Conservation (phyloP, 92 coral and sea anemone species). For the Epizoanthus stellaris region DNA sequence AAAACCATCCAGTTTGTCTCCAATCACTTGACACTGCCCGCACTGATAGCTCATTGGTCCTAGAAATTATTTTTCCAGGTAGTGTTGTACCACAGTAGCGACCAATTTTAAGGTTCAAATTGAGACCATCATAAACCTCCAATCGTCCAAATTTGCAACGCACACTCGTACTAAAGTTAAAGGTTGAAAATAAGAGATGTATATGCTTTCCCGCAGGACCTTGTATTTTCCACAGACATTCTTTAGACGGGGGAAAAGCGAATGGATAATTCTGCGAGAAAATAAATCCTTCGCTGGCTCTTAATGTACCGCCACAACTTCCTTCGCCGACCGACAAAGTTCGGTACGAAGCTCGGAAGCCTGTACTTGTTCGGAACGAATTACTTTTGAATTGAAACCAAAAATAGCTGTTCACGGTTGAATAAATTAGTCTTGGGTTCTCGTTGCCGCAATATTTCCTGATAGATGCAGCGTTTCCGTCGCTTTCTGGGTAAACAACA, state of each 20-base stretch:
- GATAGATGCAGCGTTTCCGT: constrained; percentile 42
- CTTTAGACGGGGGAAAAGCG: constrained; percentile 69
- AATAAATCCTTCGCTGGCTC: constrained; percentile 63
- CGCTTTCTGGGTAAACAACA: constrained; percentile 57
- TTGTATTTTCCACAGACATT: constrained; percentile 91
- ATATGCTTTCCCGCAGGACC: constrained; percentile 73
- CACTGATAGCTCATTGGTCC: constrained; percentile 71
- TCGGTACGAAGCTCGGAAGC: constrained; percentile 76
- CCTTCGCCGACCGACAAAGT: constrained; percentile 82
- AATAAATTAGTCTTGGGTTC: constrained; percentile 77
- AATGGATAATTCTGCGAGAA: constrained; percentile 89
- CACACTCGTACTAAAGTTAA: constrained; percentile 69
- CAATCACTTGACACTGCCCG: constrained; percentile 63
- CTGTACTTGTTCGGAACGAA: constrained; percentile 53
- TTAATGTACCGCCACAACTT: constrained; percentile 72
- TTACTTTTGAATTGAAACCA: constrained; percentile 82
- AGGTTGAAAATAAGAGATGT: constrained; percentile 76
- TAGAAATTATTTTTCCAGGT: constrained; percentile 70
- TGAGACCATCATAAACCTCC: constrained; percentile 80
- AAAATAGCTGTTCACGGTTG: constrained; percentile 73
- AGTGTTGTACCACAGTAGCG: constrained; percentile 70
- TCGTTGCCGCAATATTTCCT: constrained; percentile 84
- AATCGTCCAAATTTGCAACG: constrained; percentile 73
- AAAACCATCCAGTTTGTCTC: constrained; percentile 79
- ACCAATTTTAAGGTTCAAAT: constrained; percentile 62